These are phyloP conservation scores for Euglossa dilemma DNA, from an alignment of 1,140 invertebrate genomes.

Conservation along the genomic window DNA sequence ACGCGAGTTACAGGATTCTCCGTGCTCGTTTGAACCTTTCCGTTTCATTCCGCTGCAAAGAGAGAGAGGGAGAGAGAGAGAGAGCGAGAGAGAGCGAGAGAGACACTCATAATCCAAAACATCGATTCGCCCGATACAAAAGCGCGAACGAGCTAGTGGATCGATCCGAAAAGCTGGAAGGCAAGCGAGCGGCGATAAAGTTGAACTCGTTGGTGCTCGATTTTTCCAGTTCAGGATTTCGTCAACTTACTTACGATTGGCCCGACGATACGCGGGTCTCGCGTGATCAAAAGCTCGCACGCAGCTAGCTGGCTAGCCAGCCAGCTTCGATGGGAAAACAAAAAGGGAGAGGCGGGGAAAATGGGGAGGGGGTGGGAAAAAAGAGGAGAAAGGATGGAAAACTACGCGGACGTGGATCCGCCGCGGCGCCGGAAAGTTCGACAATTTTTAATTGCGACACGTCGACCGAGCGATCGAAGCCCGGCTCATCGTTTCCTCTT, in stretches of 20 bases:
- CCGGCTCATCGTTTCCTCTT: conserved; percentile 48
- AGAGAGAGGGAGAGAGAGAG: too few relatives aligned
- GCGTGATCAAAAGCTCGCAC: conserved; percentile 2
- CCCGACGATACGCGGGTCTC: background rate
- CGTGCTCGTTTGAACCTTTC: background rate
- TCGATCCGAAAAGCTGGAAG: background rate
- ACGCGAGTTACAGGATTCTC: background rate
- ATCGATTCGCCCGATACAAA: background rate
- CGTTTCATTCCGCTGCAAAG: too few relatives aligned
- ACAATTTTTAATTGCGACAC: conserved; percentile 67
- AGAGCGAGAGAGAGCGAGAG: too few relatives aligned
- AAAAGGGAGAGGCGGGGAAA: background rate
- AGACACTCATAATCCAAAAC: background rate
- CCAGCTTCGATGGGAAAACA: background rate
- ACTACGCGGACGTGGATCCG: conserved; percentile 4
- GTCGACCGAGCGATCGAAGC: conserved; percentile 35
- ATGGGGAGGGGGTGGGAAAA: too few relatives aligned
- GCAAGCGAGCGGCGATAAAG: background rate
- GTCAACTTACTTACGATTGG: conserved; percentile 50
- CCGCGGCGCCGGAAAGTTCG: conserved; percentile 52
- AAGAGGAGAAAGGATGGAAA: background rate
- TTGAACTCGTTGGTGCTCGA: conserved; percentile 13
- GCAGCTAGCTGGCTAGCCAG: background rate
- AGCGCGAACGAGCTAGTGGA: background rate
- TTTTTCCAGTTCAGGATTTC: conserved; percentile 32